Evolutionary conservation across 1,140 invertebrate genomes (phyloP).

Genomic region (Hydropsyche tenuis): DNA sequence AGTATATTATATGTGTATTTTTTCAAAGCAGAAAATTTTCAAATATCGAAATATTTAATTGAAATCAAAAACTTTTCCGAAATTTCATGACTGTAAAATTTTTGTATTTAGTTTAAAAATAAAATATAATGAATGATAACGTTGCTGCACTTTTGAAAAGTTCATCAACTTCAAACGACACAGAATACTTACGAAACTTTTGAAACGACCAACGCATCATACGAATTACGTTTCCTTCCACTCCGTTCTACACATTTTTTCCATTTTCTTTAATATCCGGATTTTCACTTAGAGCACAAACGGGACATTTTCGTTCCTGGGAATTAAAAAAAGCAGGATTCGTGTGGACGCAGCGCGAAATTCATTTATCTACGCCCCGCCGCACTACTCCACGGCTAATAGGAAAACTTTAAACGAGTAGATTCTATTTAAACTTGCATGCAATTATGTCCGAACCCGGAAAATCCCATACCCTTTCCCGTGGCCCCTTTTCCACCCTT

Average conservation of each 20-base stretch:
- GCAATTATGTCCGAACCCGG: slow-evolving; percentile 43
- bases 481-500: neutral
- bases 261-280: neutral
- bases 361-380: slow-evolving; percentile 48
- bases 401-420: slow-evolving; percentile 50
- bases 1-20: too few species aligned
- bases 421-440: slow-evolving; percentile 51
- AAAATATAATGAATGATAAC: too few species aligned
- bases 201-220: too few species aligned
- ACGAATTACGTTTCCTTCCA: too few species aligned
- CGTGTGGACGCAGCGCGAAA: slow-evolving; percentile 30
- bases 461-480: neutral
- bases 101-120: too few species aligned
- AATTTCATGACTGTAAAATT: too few species aligned
- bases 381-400: slow-evolving; percentile 45
- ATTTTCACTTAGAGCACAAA: slow-evolving; percentile 31
- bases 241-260: neutral
- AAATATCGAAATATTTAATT: too few species aligned
- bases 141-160: too few species aligned
- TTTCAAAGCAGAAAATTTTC: too few species aligned
- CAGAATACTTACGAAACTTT: too few species aligned
- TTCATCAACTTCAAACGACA: too few species aligned
- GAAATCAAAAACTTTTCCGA: too few species aligned
- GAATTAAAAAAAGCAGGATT: neutral
- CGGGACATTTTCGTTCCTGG: slow-evolving; percentile 4